Evolutionary conservation across 2,113 vertebrate species (phyloP).

Genomic region (Stigmatopora argus): DNA sequence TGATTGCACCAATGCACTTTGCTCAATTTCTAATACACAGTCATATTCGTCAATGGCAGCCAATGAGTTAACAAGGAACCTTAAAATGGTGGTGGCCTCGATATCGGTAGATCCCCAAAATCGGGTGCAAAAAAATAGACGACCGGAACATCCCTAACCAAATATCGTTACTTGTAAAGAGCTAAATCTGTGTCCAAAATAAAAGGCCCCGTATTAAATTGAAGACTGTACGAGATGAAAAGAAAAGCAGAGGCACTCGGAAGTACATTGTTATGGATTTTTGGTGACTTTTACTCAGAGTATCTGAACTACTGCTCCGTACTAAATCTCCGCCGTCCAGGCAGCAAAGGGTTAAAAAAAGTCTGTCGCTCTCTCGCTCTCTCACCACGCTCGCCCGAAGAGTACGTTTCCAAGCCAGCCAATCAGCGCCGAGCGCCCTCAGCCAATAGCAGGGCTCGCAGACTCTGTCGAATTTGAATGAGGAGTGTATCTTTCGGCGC

Average conservation of each 20-base stretch:
- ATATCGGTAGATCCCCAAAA: too few relatives aligned
- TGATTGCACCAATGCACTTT: too few relatives aligned
- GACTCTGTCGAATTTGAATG: constrained; percentile 96
- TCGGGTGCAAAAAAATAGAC: too few relatives aligned
- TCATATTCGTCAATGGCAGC: too few relatives aligned
- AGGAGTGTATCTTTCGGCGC: constrained; percentile 94
- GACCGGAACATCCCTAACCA: too few relatives aligned
- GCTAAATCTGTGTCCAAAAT: too few relatives aligned
- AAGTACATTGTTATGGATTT: not conserved
- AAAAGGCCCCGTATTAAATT: not conserved
- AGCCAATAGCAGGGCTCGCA: constrained; percentile 72
- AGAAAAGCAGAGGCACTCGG: not conserved
- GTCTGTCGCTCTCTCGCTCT: constrained; percentile 27
- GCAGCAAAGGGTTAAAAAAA: constrained; percentile 7
- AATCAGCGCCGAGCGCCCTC: constrained; percentile 66
- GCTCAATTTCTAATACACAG: too few relatives aligned
- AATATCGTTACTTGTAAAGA: too few relatives aligned
- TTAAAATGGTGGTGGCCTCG: too few relatives aligned
- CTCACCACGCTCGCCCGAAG: constrained; percentile 67
- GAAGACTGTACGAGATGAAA: not conserved
- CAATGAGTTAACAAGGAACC: too few relatives aligned
- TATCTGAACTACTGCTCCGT: not conserved
- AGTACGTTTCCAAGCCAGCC: constrained; percentile 68
- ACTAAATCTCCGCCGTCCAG: not conserved
- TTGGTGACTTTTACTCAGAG: not conserved